A percentile compares a stretch with the other conserved stretches of the same genome.
Evolutionary conservation across 2,797 vertebrate species (phyloP).

Genomic region (Cynopterus sphinx): DNA sequence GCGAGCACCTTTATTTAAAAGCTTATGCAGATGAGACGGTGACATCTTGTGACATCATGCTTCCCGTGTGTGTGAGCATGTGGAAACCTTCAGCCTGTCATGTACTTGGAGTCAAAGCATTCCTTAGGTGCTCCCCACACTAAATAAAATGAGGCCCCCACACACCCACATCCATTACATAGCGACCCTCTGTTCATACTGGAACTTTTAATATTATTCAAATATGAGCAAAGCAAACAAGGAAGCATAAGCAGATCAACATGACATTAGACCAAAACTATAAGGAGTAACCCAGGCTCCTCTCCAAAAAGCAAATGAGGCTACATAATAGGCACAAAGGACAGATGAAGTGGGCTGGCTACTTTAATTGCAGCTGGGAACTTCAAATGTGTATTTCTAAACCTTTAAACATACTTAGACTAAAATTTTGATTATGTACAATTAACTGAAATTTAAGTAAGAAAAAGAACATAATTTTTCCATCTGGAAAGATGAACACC

Average conservation of each 20-base stretch:
- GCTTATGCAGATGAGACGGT: accelerated
- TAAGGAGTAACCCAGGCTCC: too few species aligned
- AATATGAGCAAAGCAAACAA: background rate
- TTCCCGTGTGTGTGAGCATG: background rate
- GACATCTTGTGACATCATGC: accelerated
- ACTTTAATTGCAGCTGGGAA: background rate
- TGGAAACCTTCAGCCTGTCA: background rate
- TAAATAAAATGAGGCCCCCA: background rate
- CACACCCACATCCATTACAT: background rate
- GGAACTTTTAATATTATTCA: background rate
- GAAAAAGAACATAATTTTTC: background rate
- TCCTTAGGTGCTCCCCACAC: background rate
- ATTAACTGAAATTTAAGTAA: background rate
- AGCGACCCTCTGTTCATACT: background rate
- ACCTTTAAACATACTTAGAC: background rate
- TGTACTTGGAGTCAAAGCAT: background rate
- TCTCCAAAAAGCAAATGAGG: too few species aligned
- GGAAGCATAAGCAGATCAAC: too few species aligned
- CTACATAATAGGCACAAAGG: accelerated
- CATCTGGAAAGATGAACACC: background rate
- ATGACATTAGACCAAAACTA: background rate
- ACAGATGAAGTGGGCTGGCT: background rate
- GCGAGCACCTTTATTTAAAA: background rate
- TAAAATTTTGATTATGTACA: background rate
- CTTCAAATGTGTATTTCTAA: background rate